Base-by-base conservation (phyloP, 2,113 vertebrate species). In the Phoxinus phoxinus region DNA sequence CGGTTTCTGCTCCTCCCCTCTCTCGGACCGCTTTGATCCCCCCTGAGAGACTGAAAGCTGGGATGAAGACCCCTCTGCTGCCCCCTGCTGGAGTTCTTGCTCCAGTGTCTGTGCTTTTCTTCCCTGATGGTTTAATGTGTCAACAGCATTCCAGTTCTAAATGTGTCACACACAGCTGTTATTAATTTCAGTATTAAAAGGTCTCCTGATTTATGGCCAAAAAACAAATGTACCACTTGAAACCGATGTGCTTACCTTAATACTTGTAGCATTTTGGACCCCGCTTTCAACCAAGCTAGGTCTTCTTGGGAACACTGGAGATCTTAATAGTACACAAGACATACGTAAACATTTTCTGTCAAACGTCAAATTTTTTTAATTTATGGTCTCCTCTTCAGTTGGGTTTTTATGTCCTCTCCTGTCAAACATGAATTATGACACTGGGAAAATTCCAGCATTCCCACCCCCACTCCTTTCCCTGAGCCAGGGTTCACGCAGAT, bases 191-290 rank as follows among this genome's bases (percentile, higher is more conserved):
- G 30, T n/a, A 58, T 76, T 69, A 58, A 21, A 27, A 25, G 3
- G 53, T 32, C 59, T 80, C 41, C 0, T 11, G 65, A 69, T 69
- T 6, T 15, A 69, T 35, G 15, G 27, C 6, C 44, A 15, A 32
- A 21, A 23, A 71, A 21, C 4, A 41, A 48, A 15, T 30, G 17
- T 6, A 35, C 30, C 7, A 19, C 17, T 35, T 74, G 1, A 19
- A 41, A n/a, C 15, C 12, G 11, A 21, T 51, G 46, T 11, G 15
- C 75, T 89, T 84, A 95, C 94, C 92, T 91, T 90, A 3, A 88
- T 84, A 75, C 72, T 48, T 81, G 86, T 90, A 63, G 91, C 84
- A 48, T 90, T 88, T 23, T 81, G 78, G 30, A 88, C 82, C 89
- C 88, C 56, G 75, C 92, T 90, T 58, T 93, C 90, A 30, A 56